Conservation (phyloP, 2,113 vertebrate species). For the Anolis carolinensis region DNA sequence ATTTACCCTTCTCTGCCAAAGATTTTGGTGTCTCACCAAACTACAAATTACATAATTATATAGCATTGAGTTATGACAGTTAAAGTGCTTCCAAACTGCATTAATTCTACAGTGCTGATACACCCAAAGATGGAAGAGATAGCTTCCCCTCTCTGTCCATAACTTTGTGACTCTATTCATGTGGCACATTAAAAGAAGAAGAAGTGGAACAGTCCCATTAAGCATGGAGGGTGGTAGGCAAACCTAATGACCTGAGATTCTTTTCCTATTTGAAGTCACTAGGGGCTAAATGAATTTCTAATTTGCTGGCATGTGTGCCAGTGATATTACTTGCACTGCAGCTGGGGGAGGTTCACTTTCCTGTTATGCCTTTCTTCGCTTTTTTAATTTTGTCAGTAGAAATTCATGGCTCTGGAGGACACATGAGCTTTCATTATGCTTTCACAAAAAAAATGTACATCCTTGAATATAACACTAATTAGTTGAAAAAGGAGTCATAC, state of each 20-base stretch:
- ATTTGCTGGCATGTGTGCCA: neutral
- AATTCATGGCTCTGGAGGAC: neutral
- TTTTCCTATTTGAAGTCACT: too few relatives aligned
- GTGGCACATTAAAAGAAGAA: neutral
- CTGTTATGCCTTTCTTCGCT: neutral
- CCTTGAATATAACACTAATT: neutral
- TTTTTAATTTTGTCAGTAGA: neutral
- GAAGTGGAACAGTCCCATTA: neutral
- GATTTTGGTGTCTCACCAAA: too few relatives aligned
- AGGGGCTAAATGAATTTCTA: neutral
- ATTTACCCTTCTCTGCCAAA: too few relatives aligned
- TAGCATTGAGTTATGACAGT: too few relatives aligned
- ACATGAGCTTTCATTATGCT: neutral
- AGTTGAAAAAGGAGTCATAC: rapidly evolving
- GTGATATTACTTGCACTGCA: neutral
- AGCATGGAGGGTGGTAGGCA: neutral
- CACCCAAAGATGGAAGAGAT: too few relatives aligned
- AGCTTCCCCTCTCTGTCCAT: too few relatives aligned
- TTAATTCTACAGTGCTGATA: too few relatives aligned
- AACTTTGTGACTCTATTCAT: neutral
- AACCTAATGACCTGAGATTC: neutral
- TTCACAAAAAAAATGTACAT: neutral
- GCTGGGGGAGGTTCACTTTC: neutral
- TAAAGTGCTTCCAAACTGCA: too few relatives aligned
- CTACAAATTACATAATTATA: too few relatives aligned